A percentile compares a stretch with the other conserved stretches of the same genome.
These are phyloP conservation scores for Lagorchestes hirsutus DNA, from an alignment of 2,797 vertebrate species.

Conservation along the genomic window DNA sequence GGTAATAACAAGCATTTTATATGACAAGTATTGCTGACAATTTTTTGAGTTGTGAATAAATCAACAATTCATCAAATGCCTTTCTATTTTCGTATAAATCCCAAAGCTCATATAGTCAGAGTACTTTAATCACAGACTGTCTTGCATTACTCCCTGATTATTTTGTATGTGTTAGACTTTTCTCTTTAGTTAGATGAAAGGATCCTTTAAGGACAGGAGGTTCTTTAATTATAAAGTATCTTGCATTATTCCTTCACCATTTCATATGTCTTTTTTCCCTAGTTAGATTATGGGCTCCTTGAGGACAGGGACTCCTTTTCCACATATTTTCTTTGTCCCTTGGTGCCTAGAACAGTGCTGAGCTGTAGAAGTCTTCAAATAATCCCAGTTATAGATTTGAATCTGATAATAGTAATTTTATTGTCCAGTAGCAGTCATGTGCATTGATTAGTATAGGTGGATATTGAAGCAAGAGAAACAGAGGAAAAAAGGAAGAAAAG, in stretches of 20 bases:
- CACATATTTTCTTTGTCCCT: background rate
- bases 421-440: background rate
- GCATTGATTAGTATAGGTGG: background rate
- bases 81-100: background rate
- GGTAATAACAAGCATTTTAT: conserved; percentile 66
- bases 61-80: conserved; percentile 36
- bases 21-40: conserved; percentile 38
- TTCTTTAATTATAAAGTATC: background rate
- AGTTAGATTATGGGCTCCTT: background rate
- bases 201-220: conserved; percentile 10
- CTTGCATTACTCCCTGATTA: conserved; percentile 21
- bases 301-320: background rate
- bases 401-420: background rate
- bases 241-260: background rate
- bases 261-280: background rate
- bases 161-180: conserved; percentile 62
- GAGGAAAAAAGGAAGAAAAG: background rate
- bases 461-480: background rate
- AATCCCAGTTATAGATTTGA: background rate
- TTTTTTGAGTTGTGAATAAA: conserved; percentile 63
- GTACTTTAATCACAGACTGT: background rate
- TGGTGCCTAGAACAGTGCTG: background rate
- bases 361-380: background rate
- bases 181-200: background rate
- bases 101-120: background rate